Percentiles rank a stretch among this genome's conserved stretches.
phyloP scores from a whole-genome alignment of 2,888 invertebrate genomes.

The Malachius bipustulatus region DNA sequence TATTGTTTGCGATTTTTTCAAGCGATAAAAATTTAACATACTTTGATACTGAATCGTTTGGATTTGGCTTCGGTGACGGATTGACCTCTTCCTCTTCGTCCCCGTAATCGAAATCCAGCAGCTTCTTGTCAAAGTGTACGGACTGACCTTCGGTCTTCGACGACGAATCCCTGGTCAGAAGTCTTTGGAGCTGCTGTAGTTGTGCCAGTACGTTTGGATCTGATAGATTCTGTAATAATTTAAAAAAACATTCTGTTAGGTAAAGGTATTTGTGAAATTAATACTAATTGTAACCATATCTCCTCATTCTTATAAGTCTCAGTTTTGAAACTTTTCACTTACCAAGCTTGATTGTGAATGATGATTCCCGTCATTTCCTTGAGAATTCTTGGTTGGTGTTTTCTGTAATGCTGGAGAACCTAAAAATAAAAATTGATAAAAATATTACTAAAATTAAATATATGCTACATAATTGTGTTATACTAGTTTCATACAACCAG shows the following conservation, averaged over 20 bases:
- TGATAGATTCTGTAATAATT: slow-evolving; percentile 26
- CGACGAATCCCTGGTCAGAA: slow-evolving; percentile 39
- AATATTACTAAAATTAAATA: slow-evolving; percentile 2
- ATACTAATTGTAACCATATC: no score
- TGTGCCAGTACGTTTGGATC: slow-evolving; percentile 40
- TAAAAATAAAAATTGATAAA: slow-evolving; percentile 32
- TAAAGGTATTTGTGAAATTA: no score
- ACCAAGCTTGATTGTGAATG: slow-evolving; percentile 33
- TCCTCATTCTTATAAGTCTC: no score
- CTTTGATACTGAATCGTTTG: slow-evolving; percentile 27
- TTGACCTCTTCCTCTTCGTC: slow-evolving; percentile 76
- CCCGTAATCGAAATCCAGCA: slow-evolving; percentile 84
- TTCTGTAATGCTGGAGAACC: slow-evolving; percentile 38
- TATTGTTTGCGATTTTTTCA: background rate
- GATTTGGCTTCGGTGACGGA: slow-evolving; percentile 36
- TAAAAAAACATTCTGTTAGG: background rate
- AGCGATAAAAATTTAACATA: slow-evolving; percentile 14
- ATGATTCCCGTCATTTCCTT: slow-evolving; percentile 29
- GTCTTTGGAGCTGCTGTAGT: slow-evolving; percentile 50
- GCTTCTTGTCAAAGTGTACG: slow-evolving; percentile 71
- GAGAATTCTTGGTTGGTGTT: slow-evolving; percentile 36
- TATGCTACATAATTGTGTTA: background rate
- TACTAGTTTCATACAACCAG: background rate
- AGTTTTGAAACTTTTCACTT: no score
- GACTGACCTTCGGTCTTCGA: slow-evolving; percentile 34